These are phyloP conservation scores for Cheilosia soror DNA, from an alignment of 2,888 invertebrate species.

Conservation along the genomic window DNA sequence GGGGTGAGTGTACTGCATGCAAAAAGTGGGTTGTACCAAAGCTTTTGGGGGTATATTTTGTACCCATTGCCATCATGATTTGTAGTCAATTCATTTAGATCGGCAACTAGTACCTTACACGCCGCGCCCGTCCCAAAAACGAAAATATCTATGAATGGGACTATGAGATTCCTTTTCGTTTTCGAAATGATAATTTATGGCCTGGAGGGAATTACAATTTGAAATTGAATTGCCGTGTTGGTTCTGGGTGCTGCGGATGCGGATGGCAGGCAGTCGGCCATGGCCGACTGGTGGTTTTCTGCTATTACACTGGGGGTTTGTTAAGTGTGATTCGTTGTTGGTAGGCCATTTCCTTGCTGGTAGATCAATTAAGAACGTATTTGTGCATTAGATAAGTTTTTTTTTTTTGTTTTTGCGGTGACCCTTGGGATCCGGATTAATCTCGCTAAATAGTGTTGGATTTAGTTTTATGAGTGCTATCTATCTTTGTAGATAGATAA, in stretches of 20 bases:
- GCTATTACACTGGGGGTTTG: constrained; percentile 44
- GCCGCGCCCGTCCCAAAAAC: constrained; percentile 10
- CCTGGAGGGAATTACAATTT: constrained; percentile 75
- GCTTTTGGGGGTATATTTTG: constrained; percentile 64
- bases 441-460: neutral
- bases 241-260: constrained; percentile 36
- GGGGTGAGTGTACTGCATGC: constrained; percentile 23
- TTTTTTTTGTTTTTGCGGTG: neutral
- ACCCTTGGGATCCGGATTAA: constrained; percentile 2
- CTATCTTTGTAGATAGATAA: no score
- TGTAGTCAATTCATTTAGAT: constrained; percentile 76
- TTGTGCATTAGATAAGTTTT: constrained; percentile 25
- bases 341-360: constrained; percentile 48
- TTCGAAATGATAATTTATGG: constrained; percentile 75
- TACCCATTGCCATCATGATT: constrained; percentile 74
- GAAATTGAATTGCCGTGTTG: constrained; percentile 75
- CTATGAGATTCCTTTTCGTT: constrained; percentile 73
- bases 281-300: constrained; percentile 54
- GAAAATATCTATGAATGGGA: constrained; percentile 71
- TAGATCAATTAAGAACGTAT: constrained; percentile 67
- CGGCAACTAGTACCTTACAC: constrained; percentile 70
- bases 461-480: no score
- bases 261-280: neutral
- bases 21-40: constrained; percentile 61
- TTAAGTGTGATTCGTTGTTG: constrained; percentile 46